These are phyloP conservation scores for Pongo pygmaeus DNA, from an alignment of 2,113 vertebrate genomes.

Conservation along the genomic window DNA sequence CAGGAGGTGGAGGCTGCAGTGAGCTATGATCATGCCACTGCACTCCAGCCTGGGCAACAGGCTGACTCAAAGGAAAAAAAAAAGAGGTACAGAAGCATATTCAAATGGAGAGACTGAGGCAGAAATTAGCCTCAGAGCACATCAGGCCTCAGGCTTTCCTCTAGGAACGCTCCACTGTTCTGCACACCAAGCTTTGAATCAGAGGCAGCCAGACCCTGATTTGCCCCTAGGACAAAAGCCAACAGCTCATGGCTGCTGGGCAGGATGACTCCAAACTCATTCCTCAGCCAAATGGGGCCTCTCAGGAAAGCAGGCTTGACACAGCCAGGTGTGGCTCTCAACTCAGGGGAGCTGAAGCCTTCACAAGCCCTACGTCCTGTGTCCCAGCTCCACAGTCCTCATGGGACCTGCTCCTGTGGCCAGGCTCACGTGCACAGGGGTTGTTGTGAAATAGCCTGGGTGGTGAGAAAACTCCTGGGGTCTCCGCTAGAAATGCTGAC, in stretches of 20 bases:
- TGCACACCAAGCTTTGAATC: neutral
- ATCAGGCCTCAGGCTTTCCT: too few relatives aligned
- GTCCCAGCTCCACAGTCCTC: neutral
- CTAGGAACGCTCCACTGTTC: fast-evolving
- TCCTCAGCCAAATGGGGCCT: neutral
- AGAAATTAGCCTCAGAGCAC: neutral
- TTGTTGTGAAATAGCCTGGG: neutral
- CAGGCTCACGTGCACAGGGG: fast-evolving
- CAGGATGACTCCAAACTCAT: neutral
- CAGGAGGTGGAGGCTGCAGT: too few relatives aligned
- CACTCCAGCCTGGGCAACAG: too few relatives aligned
- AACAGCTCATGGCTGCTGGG: neutral
- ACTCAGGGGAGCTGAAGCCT: neutral
- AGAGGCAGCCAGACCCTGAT: neutral
- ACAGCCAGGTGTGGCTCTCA: neutral
- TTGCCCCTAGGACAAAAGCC: neutral
- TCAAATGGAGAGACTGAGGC: neutral
- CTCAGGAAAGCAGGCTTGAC: neutral
- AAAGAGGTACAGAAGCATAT: neutral
- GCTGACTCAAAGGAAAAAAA: too few relatives aligned
- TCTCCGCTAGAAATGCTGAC: neutral
- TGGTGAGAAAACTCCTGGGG: neutral
- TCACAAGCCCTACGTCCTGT: too few relatives aligned
- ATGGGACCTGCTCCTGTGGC: neutral
- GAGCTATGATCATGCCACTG: too few relatives aligned